phyloP scores from a whole-genome alignment of 2,888 invertebrate species.

The Lithosia quadra region DNA sequence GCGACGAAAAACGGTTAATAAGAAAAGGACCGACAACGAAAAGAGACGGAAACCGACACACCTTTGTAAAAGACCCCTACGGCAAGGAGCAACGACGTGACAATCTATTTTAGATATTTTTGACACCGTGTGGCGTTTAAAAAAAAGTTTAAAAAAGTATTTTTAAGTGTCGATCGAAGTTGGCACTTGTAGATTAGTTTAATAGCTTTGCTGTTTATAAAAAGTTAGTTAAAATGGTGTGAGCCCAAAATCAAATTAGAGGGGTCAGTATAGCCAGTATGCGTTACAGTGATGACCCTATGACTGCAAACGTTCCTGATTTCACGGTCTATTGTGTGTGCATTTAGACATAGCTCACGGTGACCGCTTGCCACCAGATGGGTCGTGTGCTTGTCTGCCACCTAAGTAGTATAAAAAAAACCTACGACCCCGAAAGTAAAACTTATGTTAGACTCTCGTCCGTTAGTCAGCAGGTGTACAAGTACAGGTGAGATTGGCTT shows the following conservation, averaged over 20 bases:
- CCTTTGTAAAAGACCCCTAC: conserved; percentile 50
- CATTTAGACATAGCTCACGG: too few species aligned
- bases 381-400: too few species aligned
- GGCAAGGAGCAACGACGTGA: conserved; percentile 45
- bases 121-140: conserved; percentile 43
- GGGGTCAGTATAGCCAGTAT: too few species aligned
- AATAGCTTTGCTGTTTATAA: not conserved
- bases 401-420: too few species aligned
- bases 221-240: conserved; percentile 1
- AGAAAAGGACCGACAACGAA: conserved; percentile 49
- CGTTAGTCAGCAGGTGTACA: not conserved
- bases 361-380: too few species aligned
- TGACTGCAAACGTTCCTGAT: too few species aligned
- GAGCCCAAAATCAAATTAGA: not conserved
- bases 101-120: conserved; percentile 52
- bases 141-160: conserved; percentile 37
- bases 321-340: too few species aligned
- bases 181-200: conserved; percentile 20
- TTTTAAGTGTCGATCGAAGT: conserved; percentile 19
- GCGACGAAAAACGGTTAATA: conserved; percentile 40
- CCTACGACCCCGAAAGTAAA: too few species aligned
- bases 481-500: not conserved
- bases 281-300: too few species aligned
- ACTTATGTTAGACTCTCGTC: too few species aligned
- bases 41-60: conserved; percentile 57